Percentiles rank a stretch among this genome's conserved stretches.
Evolutionary conservation across 2,888 invertebrate genomes (phyloP).

Genomic region (Pterobdella sp.): DNA sequence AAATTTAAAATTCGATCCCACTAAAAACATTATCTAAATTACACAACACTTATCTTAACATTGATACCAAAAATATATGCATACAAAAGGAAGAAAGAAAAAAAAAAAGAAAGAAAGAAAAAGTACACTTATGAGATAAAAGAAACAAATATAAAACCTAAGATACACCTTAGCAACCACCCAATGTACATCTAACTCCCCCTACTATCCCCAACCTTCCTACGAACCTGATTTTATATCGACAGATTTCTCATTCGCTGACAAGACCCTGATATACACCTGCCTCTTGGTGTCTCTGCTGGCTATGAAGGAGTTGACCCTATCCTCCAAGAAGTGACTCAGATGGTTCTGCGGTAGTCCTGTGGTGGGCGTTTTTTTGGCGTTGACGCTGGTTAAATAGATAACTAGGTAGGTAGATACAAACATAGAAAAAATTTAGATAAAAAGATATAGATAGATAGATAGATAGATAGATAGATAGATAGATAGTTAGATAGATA

Average conservation of each 20-base stretch:
- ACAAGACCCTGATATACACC: slow-evolving; percentile 94
- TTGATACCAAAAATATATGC: background rate
- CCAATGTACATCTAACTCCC: too few species aligned
- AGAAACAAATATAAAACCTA: background rate
- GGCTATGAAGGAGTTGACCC: slow-evolving; percentile 92
- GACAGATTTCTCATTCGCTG: slow-evolving; percentile 91
- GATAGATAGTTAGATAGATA: too few species aligned
- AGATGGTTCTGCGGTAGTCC: slow-evolving; percentile 79
- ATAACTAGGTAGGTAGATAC: too few species aligned
- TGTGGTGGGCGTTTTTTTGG: background rate
- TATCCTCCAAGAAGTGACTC: slow-evolving; percentile 89
- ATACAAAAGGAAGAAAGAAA: background rate
- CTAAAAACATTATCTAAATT: too few species aligned
- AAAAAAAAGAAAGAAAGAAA: background rate
- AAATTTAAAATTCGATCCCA: too few species aligned
- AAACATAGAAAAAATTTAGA: too few species aligned
- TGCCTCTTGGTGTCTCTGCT: slow-evolving; percentile 90
- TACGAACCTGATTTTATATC: slow-evolving; percentile 82
- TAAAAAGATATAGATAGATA: too few species aligned
- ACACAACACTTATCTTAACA: too few species aligned
- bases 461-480: too few species aligned
- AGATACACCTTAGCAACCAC: background rate
- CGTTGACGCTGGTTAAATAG: background rate
- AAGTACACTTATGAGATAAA: background rate
- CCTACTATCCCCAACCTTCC: background rate